phyloP scores from a whole-genome alignment of 2,113 vertebrate genomes.

The Martes martes region DNA sequence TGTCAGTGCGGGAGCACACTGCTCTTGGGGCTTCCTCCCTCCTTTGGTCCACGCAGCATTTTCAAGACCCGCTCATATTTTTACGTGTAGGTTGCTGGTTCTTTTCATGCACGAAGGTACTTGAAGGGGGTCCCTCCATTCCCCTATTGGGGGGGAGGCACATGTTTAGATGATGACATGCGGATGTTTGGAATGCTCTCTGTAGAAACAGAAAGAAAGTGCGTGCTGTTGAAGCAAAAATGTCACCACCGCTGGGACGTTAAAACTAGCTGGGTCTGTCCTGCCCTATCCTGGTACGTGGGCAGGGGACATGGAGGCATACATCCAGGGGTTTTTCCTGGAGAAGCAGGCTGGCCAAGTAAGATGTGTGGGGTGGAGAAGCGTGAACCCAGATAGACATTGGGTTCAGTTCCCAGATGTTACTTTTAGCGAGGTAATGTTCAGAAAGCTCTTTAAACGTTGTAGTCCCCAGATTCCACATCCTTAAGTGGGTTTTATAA shows the following conservation, averaged over 20 bases:
- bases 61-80: neutral
- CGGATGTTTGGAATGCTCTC: neutral
- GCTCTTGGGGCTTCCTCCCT: neutral
- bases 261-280: neutral
- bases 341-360: neutral
- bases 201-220: neutral
- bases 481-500: neutral
- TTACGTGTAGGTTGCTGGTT: neutral
- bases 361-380: neutral
- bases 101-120: neutral
- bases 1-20: neutral
- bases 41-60: neutral
- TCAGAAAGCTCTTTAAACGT: neutral
- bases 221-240: neutral
- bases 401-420: neutral
- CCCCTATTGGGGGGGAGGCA: neutral
- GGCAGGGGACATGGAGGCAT: neutral
- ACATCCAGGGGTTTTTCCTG: neutral
- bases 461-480: neutral
- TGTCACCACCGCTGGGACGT: neutral
- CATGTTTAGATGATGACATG: neutral
- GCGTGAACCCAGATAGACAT: neutral
- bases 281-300: accelerated
- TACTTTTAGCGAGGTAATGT: neutral
- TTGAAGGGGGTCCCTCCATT: neutral